Percentiles rank a stretch among this genome's conserved stretches.
phyloP scores from a whole-genome alignment of 2,113 vertebrate species.

The Galbula dea region DNA sequence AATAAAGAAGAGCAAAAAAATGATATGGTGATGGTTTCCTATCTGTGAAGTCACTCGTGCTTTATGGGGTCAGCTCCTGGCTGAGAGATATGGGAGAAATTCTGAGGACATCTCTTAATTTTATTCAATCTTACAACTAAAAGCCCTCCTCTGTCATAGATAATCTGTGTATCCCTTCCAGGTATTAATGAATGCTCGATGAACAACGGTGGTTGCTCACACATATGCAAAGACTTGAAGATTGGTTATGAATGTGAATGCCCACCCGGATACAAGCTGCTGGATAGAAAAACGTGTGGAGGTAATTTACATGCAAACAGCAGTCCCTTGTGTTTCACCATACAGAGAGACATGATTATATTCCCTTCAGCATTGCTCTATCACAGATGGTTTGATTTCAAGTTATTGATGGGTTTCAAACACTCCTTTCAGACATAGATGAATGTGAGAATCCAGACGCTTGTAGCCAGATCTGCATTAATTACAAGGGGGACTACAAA shows the following conservation, averaged over 20 bases:
- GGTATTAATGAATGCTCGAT: conserved; percentile 81
- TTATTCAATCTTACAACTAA: neutral
- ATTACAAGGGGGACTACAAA: conserved; percentile 98
- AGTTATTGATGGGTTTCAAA: conserved; percentile 66
- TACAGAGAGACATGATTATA: conserved; percentile 43
- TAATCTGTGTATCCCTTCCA: conserved; percentile 44
- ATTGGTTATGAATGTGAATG: conserved; percentile 93
- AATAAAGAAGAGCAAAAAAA: neutral
- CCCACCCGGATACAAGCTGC: conserved; percentile 89
- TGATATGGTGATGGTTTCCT: neutral
- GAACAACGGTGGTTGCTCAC: conserved; percentile 95
- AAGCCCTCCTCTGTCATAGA: neutral
- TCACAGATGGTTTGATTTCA: conserved; percentile 60
- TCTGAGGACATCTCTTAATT: neutral
- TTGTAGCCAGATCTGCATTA: conserved; percentile 98
- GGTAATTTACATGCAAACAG: conserved; percentile 79
- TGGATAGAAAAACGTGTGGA: conserved; percentile 96
- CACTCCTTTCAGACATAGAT: conserved; percentile 86
- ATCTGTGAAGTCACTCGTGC: neutral
- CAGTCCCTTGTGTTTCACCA: conserved; percentile 44
- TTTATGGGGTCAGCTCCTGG: neutral
- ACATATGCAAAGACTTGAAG: conserved; percentile 90
- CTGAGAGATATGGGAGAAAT: neutral
- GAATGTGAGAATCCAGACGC: conserved; percentile 94
- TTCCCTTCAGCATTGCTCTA: conserved; percentile 46